A percentile compares a stretch with the other conserved stretches of the same genome.
Evolutionary conservation across 2,113 vertebrate genomes (phyloP).

Genomic region (Urocynchramus pylzowi): DNA sequence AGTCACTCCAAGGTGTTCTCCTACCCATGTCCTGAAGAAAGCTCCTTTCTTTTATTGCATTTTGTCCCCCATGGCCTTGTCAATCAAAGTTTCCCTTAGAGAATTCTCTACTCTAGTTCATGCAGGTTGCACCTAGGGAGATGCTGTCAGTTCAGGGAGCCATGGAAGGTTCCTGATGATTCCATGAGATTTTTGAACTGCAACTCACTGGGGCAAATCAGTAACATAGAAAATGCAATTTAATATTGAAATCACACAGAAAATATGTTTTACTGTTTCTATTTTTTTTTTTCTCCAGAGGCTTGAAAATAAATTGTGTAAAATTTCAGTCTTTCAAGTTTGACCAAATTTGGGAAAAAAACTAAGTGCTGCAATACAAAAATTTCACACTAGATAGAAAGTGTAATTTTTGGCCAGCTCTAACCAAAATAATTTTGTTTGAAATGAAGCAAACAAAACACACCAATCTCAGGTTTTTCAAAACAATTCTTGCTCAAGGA

Average conservation of each 20-base stretch:
- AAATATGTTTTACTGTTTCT: background rate
- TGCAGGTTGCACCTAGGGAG: background rate
- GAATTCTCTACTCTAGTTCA: background rate
- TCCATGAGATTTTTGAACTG: background rate
- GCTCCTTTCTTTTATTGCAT: conserved; percentile 24
- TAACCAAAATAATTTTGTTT: background rate
- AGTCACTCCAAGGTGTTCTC: conserved; percentile 10
- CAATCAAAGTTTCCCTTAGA: background rate
- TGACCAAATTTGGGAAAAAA: background rate
- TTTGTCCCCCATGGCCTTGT: conserved; percentile 2
- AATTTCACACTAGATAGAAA: background rate
- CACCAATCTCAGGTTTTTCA: background rate
- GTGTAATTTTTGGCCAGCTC: background rate
- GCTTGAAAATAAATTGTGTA: background rate
- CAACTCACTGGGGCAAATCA: background rate
- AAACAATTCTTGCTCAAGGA: background rate
- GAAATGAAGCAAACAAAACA: background rate
- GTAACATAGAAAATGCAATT: background rate
- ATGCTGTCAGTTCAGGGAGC: background rate
- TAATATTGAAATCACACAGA: background rate
- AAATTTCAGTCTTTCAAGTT: background rate
- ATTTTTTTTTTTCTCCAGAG: background rate
- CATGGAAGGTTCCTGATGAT: background rate
- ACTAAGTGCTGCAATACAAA: background rate
- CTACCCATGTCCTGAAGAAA: background rate